phyloP scores from a whole-genome alignment of 2,797 vertebrate species.

The Hylomyscus alleni region DNA sequence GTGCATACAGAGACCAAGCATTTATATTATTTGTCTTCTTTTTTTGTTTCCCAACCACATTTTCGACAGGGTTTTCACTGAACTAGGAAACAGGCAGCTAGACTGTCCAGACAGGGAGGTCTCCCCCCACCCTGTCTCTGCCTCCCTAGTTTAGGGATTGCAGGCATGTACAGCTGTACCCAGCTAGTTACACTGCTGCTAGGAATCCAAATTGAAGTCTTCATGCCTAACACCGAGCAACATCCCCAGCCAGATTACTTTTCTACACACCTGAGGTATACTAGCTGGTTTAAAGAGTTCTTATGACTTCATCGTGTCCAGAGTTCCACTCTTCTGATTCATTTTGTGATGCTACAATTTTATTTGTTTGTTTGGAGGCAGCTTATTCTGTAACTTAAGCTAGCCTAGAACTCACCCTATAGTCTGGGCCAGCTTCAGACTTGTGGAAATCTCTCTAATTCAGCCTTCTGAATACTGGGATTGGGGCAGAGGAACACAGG shows the following conservation, averaged over 20 bases:
- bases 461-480: not conserved
- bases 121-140: not conserved
- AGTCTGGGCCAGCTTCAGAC: not conserved
- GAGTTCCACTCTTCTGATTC: not conserved
- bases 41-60: not conserved
- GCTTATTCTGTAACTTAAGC: not conserved
- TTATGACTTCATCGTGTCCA: not conserved
- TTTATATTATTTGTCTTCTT: not conserved
- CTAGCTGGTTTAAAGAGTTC: conserved; percentile 13
- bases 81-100: too few species aligned
- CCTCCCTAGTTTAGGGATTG: not conserved
- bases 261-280: not conserved
- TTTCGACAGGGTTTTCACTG: not conserved
- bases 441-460: not conserved
- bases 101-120: not conserved
- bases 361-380: not conserved
- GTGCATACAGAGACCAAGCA: not conserved
- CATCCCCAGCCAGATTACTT: not conserved
- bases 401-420: not conserved
- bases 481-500: not conserved
- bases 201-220: not conserved
- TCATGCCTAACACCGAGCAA: not conserved
- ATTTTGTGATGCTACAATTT: not conserved
- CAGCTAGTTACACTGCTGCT: not conserved
- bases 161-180: not conserved